Percentiles rank a stretch among this genome's conserved stretches.
Conservation (phyloP, 2,888 invertebrate genomes). For the Scaptomyza caliginosa region DNA sequence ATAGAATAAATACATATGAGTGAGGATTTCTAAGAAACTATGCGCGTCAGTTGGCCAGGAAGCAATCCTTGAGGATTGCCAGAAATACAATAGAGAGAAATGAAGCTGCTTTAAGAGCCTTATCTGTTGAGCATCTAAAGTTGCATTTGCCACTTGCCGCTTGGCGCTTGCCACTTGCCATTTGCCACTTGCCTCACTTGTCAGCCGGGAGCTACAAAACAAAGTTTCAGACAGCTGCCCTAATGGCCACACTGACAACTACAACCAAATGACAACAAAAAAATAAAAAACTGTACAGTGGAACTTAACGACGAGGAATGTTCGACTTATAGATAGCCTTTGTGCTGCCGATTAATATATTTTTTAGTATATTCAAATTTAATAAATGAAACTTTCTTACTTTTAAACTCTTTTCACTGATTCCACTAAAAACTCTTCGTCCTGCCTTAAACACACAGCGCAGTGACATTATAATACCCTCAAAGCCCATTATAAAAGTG, state of each 20-base stretch:
- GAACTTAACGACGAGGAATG: background rate
- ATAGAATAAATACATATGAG: conserved; percentile 4
- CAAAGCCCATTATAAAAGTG: no score
- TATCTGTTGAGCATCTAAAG: conserved; percentile 39
- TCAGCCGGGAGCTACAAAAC: conserved; percentile 18
- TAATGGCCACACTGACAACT: conserved; percentile 9
- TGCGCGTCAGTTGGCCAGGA: conserved; percentile 10
- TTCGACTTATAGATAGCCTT: background rate
- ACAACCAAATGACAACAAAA: background rate
- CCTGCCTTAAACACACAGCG: background rate
- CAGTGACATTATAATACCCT: background rate
- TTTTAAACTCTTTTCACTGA: background rate
- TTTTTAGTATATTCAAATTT: background rate
- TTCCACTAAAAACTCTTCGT: background rate
- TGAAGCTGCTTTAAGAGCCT: conserved; percentile 25
- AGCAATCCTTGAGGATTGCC: conserved; percentile 2
- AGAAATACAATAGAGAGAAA: background rate
- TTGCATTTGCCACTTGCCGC: conserved; percentile 39
- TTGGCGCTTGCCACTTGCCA: conserved; percentile 15
- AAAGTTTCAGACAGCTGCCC: conserved; percentile 46
- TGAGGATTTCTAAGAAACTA: no score
- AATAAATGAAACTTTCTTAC: background rate
- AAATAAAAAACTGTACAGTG: background rate
- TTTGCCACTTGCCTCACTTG: conserved; percentile 16
- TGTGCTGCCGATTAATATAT: no score